These are phyloP conservation scores for Nasua narica DNA, from an alignment of 2,797 vertebrate species.

Conservation along the genomic window DNA sequence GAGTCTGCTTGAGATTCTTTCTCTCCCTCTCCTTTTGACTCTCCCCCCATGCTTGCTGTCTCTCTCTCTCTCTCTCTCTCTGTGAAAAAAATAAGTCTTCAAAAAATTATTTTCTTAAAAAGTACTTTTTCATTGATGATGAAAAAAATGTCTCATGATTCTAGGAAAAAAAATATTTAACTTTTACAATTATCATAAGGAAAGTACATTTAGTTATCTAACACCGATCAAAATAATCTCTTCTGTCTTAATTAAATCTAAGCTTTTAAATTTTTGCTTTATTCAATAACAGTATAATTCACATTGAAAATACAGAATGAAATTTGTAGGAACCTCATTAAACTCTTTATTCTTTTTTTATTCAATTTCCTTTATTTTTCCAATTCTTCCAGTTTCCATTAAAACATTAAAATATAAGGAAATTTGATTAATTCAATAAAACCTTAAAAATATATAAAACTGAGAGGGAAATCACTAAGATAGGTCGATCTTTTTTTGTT, in stretches of 20 bases:
- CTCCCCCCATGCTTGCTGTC: background rate
- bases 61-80: too few species aligned
- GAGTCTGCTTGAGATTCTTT: background rate
- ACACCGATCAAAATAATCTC: background rate
- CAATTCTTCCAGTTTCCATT: background rate
- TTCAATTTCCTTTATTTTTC: background rate
- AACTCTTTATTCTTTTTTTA: background rate
- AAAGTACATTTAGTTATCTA: background rate
- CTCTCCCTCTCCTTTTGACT: background rate
- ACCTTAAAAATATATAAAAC: background rate
- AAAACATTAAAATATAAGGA: background rate
- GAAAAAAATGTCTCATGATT: background rate
- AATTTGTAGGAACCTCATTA: background rate
- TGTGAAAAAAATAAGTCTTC: background rate
- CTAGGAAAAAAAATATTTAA: background rate
- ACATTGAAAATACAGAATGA: background rate
- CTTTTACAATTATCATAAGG: background rate
- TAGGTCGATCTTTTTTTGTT: background rate
- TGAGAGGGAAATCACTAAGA: background rate
- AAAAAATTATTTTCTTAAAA: background rate
- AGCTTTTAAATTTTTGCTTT: background rate
- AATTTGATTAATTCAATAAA: background rate
- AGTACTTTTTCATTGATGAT: background rate
- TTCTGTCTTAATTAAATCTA: constrained; percentile 6
- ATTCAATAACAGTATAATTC: background rate